Conservation (phyloP, 2,113 vertebrate species). For the Rhegmatorhina hoffmannsi region DNA sequence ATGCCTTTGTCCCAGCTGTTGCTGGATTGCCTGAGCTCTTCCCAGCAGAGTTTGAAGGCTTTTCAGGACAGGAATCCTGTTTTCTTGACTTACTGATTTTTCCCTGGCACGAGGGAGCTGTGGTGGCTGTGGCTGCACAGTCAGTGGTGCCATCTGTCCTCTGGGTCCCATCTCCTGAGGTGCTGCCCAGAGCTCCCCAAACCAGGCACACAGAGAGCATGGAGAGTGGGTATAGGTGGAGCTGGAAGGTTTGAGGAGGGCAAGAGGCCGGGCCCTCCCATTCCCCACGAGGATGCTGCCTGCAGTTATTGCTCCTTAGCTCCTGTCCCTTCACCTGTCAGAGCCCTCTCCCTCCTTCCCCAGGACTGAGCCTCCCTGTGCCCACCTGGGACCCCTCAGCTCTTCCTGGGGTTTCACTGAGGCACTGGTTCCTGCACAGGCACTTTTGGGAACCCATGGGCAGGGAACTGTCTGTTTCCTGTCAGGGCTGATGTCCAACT, state of each 20-base stretch:
- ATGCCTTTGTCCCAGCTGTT: slow-evolving; percentile 50
- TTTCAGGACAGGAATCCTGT: not conserved
- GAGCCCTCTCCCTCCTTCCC: not conserved
- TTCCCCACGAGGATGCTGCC: accelerated
- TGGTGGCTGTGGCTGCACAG: accelerated
- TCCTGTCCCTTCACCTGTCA: not conserved
- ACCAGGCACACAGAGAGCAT: accelerated
- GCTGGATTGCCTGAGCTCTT: not conserved
- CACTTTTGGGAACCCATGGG: not conserved
- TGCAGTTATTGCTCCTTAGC: not conserved
- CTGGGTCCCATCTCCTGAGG: not conserved
- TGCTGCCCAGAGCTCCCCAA: not conserved
- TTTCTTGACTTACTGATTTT: not conserved
- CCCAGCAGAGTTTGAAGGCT: not conserved
- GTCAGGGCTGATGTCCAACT: not conserved
- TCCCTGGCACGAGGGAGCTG: not conserved
- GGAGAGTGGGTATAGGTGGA: not conserved
- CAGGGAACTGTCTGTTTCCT: not conserved
- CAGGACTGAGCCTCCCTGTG: not conserved
- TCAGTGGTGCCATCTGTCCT: not conserved
- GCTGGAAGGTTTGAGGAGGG: not conserved
- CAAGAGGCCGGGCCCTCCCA: accelerated
- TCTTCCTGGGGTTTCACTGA: not conserved
- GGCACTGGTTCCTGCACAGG: accelerated
- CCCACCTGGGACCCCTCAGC: not conserved